phyloP scores from a whole-genome alignment of 2,888 invertebrate genomes.

The Eugnorisma glareosa region DNA sequence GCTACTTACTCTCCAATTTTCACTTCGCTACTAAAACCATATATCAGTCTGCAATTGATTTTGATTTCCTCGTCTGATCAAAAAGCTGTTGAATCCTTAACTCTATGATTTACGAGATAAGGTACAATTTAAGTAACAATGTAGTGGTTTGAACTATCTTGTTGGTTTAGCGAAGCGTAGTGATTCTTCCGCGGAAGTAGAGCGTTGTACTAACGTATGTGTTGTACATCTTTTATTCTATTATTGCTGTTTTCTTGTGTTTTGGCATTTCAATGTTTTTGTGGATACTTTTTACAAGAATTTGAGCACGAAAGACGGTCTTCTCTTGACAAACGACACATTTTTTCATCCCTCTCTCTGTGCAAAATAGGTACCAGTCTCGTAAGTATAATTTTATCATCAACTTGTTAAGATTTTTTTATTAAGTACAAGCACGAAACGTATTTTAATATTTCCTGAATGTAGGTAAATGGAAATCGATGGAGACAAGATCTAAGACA shows the following conservation, averaged over 20 bases:
- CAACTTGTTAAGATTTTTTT: not conserved
- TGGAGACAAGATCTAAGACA: not conserved
- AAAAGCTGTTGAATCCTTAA: conserved; percentile 8
- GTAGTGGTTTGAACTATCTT: conserved; percentile 42
- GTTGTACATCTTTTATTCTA: conserved; percentile 30
- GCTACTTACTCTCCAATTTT: conserved; percentile 37
- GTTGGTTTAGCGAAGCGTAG: conserved; percentile 66
- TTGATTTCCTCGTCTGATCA: conserved; percentile 40
- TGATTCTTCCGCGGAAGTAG: conserved; percentile 72
- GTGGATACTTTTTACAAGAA: conserved; percentile 24
- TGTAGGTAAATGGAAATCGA: not conserved
- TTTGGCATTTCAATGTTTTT: conserved; percentile 27
- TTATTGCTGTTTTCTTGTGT: conserved; percentile 35
- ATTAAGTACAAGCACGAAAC: not conserved
- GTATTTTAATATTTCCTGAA: not conserved
- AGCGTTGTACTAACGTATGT: conserved; percentile 66
- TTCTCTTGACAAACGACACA: not conserved
- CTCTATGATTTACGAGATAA: conserved; percentile 33
- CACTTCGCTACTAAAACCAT: conserved; percentile 47
- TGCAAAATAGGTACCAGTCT: not conserved
- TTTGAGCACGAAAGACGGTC: not conserved
- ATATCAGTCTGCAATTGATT: conserved; percentile 56
- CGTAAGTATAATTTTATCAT: not conserved
- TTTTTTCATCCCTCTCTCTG: not conserved
- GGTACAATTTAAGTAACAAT: conserved; percentile 42